Conservation (phyloP, 1,140 invertebrate genomes). For the Laodelphax striatellus region DNA sequence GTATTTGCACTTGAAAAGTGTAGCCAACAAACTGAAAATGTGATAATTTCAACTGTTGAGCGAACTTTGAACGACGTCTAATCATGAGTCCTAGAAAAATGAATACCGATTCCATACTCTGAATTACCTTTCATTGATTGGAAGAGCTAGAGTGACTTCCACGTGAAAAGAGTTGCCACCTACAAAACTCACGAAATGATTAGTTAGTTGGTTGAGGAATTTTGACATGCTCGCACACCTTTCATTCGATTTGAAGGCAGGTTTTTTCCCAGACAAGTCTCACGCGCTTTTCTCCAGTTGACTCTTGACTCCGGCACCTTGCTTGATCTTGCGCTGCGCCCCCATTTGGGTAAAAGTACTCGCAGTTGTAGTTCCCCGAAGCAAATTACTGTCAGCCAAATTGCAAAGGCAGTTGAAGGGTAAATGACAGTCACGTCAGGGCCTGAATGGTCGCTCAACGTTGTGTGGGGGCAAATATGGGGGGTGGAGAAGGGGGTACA, state of each 20-base stretch:
- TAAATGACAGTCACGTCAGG: background rate
- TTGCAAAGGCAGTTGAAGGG: background rate
- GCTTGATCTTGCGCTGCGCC: background rate
- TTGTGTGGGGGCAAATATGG: background rate
- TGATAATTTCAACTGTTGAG: too few species aligned
- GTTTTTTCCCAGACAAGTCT: slow-evolving; percentile 8
- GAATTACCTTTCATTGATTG: too few species aligned
- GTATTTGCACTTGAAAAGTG: too few species aligned
- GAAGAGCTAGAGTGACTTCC: too few species aligned
- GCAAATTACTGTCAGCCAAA: background rate
- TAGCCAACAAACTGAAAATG: too few species aligned
- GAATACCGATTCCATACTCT: slow-evolving; percentile 1
- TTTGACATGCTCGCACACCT: too few species aligned
- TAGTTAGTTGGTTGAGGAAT: too few species aligned
- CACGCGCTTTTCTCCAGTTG: background rate
- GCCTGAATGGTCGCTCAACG: background rate
- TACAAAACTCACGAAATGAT: too few species aligned
- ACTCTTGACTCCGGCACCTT: background rate
- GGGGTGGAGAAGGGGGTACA: background rate
- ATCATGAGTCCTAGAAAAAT: too few species aligned
- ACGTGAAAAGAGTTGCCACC: too few species aligned
- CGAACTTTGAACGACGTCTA: too few species aligned
- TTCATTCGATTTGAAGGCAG: background rate
- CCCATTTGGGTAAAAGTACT: background rate
- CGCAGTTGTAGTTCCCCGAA: too few species aligned